Conservation (phyloP, 2,797 vertebrate species). For the Melanotaenia nigrans region DNA sequence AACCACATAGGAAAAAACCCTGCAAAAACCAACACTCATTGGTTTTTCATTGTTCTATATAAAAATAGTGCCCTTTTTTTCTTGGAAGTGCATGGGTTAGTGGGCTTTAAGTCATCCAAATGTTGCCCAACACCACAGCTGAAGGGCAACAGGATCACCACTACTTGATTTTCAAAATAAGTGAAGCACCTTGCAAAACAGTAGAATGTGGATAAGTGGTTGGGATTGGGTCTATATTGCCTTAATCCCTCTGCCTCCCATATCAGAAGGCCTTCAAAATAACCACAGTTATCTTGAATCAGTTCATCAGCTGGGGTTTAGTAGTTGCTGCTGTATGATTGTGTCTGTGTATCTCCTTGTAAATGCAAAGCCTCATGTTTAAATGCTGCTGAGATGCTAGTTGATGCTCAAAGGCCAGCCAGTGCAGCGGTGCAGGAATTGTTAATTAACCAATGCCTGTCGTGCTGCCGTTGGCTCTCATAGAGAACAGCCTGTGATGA, state of each 20-base stretch:
- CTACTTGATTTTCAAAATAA: background rate
- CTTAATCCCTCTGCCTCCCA: background rate
- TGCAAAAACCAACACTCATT: background rate
- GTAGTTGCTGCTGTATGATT: background rate
- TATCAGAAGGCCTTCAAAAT: background rate
- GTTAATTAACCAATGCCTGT: slow-evolving; percentile 69
- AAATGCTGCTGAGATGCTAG: slow-evolving; percentile 30
- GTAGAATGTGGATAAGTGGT: background rate
- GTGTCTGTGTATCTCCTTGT: slow-evolving; percentile 5
- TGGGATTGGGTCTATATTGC: background rate
- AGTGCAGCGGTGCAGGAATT: slow-evolving; percentile 31
- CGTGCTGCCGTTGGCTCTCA: slow-evolving; percentile 63
- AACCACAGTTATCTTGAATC: background rate
- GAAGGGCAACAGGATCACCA: background rate
- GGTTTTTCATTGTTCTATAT: too few relatives aligned
- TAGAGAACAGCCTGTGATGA: slow-evolving; percentile 64
- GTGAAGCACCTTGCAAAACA: background rate
- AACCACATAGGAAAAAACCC: too few relatives aligned
- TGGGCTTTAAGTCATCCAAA: background rate
- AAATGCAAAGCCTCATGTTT: slow-evolving; percentile 22
- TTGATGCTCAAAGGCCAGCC: slow-evolving; percentile 44
- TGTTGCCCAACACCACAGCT: background rate
- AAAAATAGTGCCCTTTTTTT: background rate
- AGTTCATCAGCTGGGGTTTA: background rate
- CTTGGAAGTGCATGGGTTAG: background rate